A percentile compares a stretch with the other conserved stretches of the same genome.
Evolutionary conservation across 2,888 invertebrate species (phyloP).

Genomic region (Cloeon dipterum): DNA sequence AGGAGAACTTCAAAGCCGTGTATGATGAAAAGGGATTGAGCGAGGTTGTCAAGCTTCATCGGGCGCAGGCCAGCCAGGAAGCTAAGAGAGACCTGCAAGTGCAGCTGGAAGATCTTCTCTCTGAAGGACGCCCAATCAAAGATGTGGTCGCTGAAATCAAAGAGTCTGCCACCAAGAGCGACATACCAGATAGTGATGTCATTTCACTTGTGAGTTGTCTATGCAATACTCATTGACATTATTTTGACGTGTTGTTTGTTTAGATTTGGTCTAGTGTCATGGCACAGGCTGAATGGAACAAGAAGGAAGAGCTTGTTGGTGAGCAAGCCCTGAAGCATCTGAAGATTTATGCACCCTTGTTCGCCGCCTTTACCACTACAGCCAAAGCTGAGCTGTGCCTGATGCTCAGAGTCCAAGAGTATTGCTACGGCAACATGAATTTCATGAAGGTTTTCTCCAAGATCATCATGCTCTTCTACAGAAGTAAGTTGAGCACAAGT

Average conservation of each 20-base stretch:
- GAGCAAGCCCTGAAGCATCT: constrained; percentile 85
- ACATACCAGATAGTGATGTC: constrained; percentile 78
- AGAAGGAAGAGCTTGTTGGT: constrained; percentile 88
- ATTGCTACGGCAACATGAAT: constrained; percentile 96
- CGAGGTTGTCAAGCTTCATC: constrained; percentile 38
- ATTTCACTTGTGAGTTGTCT: constrained; percentile 62
- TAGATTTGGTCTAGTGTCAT: constrained; percentile 88
- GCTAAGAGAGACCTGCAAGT: constrained; percentile 56
- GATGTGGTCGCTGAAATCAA: constrained; percentile 68
- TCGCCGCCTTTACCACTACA: constrained; percentile 68
- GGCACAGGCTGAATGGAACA: constrained; percentile 94
- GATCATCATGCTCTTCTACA: constrained; percentile 88
- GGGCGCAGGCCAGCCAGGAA: constrained; percentile 41
- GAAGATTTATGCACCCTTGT: constrained; percentile 63
- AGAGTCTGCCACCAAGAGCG: constrained; percentile 61
- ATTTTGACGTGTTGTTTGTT: constrained; percentile 6
- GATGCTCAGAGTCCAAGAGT: constrained; percentile 84
- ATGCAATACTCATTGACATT: not conserved
- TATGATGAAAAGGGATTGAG: constrained; percentile 61
- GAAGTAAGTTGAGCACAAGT: constrained; percentile 32
- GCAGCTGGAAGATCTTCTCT: constrained; percentile 58
- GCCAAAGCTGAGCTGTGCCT: constrained; percentile 73
- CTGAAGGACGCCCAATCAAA: constrained; percentile 63
- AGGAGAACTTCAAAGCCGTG: constrained; percentile 59
- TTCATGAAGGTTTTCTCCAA: constrained; percentile 98